Evolutionary conservation across 2,113 vertebrate species (phyloP), one percentile per base, ranked within the genome.

Genomic region (Clarias batrachus): DNA sequence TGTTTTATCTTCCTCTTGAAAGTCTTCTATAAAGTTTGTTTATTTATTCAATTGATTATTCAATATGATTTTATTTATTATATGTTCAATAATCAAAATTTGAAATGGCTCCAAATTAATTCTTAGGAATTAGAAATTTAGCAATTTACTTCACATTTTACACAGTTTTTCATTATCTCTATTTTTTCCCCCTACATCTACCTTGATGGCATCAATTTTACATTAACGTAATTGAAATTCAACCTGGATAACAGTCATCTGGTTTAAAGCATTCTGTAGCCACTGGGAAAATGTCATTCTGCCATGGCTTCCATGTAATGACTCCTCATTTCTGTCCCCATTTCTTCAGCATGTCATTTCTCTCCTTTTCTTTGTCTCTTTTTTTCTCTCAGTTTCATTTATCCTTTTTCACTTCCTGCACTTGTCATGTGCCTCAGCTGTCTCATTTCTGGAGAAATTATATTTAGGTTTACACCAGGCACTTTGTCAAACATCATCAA

Each of bases 391-490:
- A 12, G 77, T 52, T 19, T 78, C 57, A 30, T 59, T 84, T 70
- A 83, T 25, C 7, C 41, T 78, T 56, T 30, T 37, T 83, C n/a
- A 23, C 23, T 56, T 48, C 52, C 14, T 84, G n/a, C 16, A 66
- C 33, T 57, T 57, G 77, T 85, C 48, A 41, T 82, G 30, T 87
- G 82, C 30, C 54, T 78, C 27, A 81, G 81, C 81, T 83, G 77
- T 85, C 66, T 77, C 12, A 33, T 82, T 82, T 80, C 73, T 81
- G 48, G 12, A 63, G 60, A 48, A 85, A 85, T 85, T 82, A 87
- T 63, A 88, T 88, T 70, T 78, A 85, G 87, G 70, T 90, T 82
- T 90, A 82, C 71, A 88, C 78, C n/a, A 80, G 74, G 80, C 66
- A 25, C 79, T 85, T 89, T 89, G 79, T 90, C 85, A 83, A 80